These are phyloP conservation scores for Novumbra hubbsi DNA, from an alignment of 2,797 vertebrate species.

Conservation along the genomic window DNA sequence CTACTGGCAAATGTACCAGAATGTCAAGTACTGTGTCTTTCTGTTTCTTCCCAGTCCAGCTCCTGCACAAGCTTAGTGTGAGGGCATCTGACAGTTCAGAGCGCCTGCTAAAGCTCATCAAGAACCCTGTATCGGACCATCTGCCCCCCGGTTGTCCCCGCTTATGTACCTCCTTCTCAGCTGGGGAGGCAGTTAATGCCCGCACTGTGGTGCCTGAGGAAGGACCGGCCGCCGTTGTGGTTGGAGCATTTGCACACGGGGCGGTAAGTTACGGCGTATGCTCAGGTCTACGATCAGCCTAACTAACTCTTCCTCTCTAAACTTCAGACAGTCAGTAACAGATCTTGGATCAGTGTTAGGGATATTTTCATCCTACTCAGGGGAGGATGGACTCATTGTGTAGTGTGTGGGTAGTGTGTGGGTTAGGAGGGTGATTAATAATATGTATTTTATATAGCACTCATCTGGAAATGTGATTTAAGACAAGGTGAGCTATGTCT, in stretches of 20 bases:
- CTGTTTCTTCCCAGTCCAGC: constrained; percentile 79
- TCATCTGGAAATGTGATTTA: too few species aligned
- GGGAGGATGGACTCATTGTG: background rate
- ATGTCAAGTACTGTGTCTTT: too few species aligned
- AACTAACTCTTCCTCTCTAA: background rate
- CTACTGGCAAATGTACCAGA: too few species aligned
- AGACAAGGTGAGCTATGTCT: too few species aligned
- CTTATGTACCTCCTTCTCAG: constrained; percentile 84
- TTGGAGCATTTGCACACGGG: constrained; percentile 95
- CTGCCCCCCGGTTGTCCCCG: constrained; percentile 91
- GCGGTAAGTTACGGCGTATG: constrained; percentile 73
- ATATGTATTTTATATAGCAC: too few species aligned
- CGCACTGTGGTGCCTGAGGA: constrained; percentile 80
- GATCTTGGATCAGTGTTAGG: background rate
- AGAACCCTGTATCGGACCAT: constrained; percentile 92
- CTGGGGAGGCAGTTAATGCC: constrained; percentile 70
- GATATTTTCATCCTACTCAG: background rate
- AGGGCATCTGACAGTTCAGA: constrained; percentile 92
- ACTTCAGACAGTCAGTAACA: background rate
- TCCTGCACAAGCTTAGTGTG: constrained; percentile 95
- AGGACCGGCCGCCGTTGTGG: constrained; percentile 84
- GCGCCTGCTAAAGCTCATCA: constrained; percentile 89
- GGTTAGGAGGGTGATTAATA: background rate
- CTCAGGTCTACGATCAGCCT: background rate
- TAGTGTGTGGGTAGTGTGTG: background rate